A percentile compares a stretch with the other conserved stretches of the same genome.
Evolutionary conservation across 1,140 invertebrate genomes (phyloP).

Genomic region (Drosophila truncata): DNA sequence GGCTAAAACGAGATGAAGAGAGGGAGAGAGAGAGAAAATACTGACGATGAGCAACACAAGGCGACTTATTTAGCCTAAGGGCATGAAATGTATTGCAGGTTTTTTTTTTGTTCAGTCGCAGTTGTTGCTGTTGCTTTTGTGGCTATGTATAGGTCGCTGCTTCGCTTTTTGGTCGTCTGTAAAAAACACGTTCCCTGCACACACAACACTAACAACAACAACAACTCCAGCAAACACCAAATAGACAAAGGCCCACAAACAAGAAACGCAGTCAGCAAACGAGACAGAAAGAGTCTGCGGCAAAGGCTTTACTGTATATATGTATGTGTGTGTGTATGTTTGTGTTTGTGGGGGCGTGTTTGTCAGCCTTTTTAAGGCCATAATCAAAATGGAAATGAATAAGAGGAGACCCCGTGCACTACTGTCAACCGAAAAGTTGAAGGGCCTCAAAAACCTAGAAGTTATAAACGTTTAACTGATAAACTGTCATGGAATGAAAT

Average conservation of each 20-base stretch:
- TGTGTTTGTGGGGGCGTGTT: constrained; percentile 27
- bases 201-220: constrained; percentile 12
- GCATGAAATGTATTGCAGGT: constrained; percentile 81
- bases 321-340: not conserved
- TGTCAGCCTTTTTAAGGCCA: constrained; percentile 67
- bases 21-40: constrained; percentile 31
- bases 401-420: constrained; percentile 26
- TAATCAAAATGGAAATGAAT: constrained; percentile 24
- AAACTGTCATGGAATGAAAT: not conserved
- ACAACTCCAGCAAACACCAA: constrained; percentile 13
- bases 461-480: constrained; percentile 13
- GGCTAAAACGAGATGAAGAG: constrained; percentile 21
- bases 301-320: not conserved
- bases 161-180: constrained; percentile 56
- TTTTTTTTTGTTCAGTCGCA: constrained; percentile 61
- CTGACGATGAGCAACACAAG: constrained; percentile 51
- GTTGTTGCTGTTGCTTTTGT: constrained; percentile 30
- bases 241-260: constrained; percentile 51
- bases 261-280: constrained; percentile 21
- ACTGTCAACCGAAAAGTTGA: constrained; percentile 44
- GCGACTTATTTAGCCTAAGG: constrained; percentile 78
- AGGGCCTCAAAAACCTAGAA: constrained; percentile 45
- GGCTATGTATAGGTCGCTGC: constrained; percentile 47
- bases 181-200: constrained; percentile 72
- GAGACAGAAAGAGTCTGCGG: constrained; percentile 8